phyloP scores from a whole-genome alignment of 2,888 invertebrate species.

The Xestobium rufovillosum region DNA sequence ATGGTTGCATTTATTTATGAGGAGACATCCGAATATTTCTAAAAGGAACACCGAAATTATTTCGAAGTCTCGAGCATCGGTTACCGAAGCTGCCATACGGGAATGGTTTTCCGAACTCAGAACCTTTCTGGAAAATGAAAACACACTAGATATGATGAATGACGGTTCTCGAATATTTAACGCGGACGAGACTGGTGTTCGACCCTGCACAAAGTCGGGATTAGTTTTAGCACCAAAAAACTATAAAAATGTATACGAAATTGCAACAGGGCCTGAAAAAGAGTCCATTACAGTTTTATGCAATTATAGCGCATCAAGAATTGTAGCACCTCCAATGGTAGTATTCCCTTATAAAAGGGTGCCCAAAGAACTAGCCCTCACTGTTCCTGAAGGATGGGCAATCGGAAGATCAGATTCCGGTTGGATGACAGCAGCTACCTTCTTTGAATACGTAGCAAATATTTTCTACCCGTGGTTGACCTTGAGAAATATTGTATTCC shows the following conservation, averaged over 20 bases:
- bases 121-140: constrained; percentile 19
- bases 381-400: constrained; percentile 20
- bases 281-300: constrained; percentile 16
- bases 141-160: constrained; percentile 16
- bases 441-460: no score
- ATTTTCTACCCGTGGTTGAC: constrained; percentile 20
- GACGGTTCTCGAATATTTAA: no score
- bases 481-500: constrained; percentile 12
- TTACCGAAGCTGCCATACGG: no score
- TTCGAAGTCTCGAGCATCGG: constrained; percentile 24
- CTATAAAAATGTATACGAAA: constrained; percentile 8
- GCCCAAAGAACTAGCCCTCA: constrained; percentile 16
- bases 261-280: constrained; percentile 9
- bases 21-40: constrained; percentile 23
- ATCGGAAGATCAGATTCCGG: constrained; percentile 18
- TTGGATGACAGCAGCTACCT: constrained; percentile 4
- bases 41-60: constrained; percentile 22
- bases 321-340: constrained; percentile 20
- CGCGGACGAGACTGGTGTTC: no score
- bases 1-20: constrained; percentile 27
- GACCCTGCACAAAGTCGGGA: no score
- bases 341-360: no score
- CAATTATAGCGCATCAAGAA: constrained; percentile 12
- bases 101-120: constrained; percentile 23
- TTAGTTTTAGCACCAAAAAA: no score